These are phyloP conservation scores for Typhlomys cinereus DNA, from an alignment of 2,113 vertebrate genomes.

Conservation along the genomic window DNA sequence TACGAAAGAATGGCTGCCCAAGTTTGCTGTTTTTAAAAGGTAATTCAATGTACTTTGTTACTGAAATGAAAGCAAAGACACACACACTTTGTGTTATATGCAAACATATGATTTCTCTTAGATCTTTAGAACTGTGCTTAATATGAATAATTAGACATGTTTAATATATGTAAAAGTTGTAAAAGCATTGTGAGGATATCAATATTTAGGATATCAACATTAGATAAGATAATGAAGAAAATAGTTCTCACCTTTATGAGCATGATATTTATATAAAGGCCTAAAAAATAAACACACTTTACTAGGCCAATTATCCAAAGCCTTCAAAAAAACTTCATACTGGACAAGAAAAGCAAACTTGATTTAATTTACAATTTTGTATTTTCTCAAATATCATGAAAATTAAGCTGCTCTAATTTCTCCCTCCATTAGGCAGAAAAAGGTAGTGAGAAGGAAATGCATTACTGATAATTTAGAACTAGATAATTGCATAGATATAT, in stretches of 20 bases:
- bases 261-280: not conserved
- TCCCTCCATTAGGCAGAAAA: slow-evolving; percentile 63
- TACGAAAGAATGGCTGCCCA: slow-evolving; percentile 23
- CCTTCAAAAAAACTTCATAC: slow-evolving; percentile 39
- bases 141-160: not conserved
- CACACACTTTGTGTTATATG: not conserved
- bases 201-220: not conserved
- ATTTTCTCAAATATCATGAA: slow-evolving; percentile 73
- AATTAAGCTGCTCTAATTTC: slow-evolving; percentile 17
- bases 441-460: slow-evolving; percentile 69
- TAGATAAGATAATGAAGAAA: not conserved
- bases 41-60: slow-evolving; percentile 11
- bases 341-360: slow-evolving; percentile 30
- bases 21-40: slow-evolving; percentile 37
- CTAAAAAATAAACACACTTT: not conserved
- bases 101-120: not conserved
- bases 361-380: slow-evolving; percentile 60
- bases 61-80: slow-evolving; percentile 45
- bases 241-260: not conserved
- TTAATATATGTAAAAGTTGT: not conserved
- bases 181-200: not conserved
- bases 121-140: not conserved
- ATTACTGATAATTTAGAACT: slow-evolving; percentile 66
- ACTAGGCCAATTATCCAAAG: slow-evolving; percentile 32
- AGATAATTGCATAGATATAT: slow-evolving; percentile 65